These are phyloP conservation scores for Troglohyphantes excavatus DNA, from an alignment of 2,888 invertebrate genomes.

Conservation along the genomic window DNA sequence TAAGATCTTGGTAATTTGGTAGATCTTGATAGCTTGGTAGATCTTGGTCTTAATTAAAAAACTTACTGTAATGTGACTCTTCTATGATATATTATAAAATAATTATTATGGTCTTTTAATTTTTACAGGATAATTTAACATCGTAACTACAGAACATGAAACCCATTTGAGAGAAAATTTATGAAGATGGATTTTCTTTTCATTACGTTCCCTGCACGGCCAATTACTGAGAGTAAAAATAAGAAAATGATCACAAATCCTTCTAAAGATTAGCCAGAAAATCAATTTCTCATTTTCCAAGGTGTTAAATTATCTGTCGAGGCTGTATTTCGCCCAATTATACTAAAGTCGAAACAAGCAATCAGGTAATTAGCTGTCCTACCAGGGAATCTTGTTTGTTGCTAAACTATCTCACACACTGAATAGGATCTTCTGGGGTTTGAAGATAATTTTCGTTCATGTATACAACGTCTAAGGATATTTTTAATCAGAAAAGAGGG, in stretches of 20 bases:
- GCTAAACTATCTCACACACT: too few relatives aligned
- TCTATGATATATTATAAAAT: too few relatives aligned
- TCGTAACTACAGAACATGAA: neutral
- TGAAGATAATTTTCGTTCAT: too few relatives aligned
- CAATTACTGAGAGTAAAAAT: neutral
- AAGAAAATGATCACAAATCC: neutral
- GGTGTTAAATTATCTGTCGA: slow-evolving; percentile 1
- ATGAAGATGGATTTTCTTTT: neutral
- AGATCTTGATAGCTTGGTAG: too few relatives aligned
- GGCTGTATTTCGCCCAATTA: slow-evolving; percentile 30
- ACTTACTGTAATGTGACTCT: too few relatives aligned
- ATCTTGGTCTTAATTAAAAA: too few relatives aligned
- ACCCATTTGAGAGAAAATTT: neutral
- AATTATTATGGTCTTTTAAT: neutral
- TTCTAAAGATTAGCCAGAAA: slow-evolving; percentile 12
- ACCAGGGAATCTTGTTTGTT: too few relatives aligned
- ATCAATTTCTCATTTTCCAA: slow-evolving; percentile 32
- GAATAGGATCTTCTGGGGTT: too few relatives aligned
- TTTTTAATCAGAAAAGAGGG: too few relatives aligned
- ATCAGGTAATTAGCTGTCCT: neutral
- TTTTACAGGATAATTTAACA: neutral
- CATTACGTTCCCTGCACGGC: neutral
- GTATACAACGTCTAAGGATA: too few relatives aligned
- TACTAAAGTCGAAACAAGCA: neutral
- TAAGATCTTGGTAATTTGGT: too few relatives aligned